Evolutionary conservation across 1,140 invertebrate genomes (phyloP), one percentile per base, ranked within the genome.

Genomic region (Leucophenga varia): DNA sequence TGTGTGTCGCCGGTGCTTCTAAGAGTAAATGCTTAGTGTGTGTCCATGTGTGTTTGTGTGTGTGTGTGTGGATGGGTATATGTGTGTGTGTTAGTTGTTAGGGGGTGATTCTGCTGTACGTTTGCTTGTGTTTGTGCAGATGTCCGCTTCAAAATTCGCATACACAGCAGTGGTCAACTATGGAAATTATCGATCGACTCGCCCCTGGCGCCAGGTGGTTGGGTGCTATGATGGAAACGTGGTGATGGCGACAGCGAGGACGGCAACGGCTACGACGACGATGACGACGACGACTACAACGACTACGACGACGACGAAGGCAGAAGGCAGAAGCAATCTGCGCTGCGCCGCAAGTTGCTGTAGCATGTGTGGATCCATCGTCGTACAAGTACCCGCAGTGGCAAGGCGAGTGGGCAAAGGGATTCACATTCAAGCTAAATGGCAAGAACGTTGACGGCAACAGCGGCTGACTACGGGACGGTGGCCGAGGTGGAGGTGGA

Each of bases 151-250:
- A 69, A 72, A 72, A 72, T 72, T 72, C 64, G 70, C 69, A 72
- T 72, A 72, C 64, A 72, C 61, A 67, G 63, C 64, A 72, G 64
- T 72, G 69, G 69, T 72, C 69, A 72, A 68, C 69, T 69, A 72
- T 72, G 69, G 64, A 72, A 72, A 72, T 72, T 72, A 72, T 72
- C 69, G 69, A 72, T 72, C 69, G 69, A 72, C 56, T 65, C 52
- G 63, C 68, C 61, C 67, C 57, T 64, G 68, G 64, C 60, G 68
- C 61, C 64, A 71, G 64, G 64, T 72, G 64, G 64, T 69, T 68
- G 58, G 68, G 58, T 55, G 54, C 53, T 54, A 61, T 71, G 64
- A 64, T 64, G 60, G 58, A 65, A 67, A 59, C 61, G 61, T 68
- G 63, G 63, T n/a, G n/a, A n/a, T n/a, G n/a, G n/a, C n/a, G n/a